These are phyloP conservation scores for Drosophila imparisetae DNA, from an alignment of 2,888 invertebrate species.

Conservation along the genomic window DNA sequence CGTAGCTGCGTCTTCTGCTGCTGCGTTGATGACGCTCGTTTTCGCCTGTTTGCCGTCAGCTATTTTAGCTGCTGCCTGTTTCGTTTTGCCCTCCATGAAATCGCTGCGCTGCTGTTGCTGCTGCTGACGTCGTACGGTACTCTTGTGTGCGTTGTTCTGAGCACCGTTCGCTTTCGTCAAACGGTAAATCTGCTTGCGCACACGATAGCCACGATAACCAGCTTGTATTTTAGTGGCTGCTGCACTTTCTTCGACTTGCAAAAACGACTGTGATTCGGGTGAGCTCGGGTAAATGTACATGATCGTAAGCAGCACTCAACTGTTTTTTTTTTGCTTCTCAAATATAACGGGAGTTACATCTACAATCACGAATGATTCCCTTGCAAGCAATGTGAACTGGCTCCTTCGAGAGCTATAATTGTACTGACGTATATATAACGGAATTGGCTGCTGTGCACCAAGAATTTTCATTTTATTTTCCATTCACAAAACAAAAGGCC, in stretches of 20 bases:
- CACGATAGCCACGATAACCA: constrained; percentile 86
- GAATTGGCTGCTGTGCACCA: constrained; percentile 65
- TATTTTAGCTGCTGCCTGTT: constrained; percentile 3
- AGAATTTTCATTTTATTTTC: constrained; percentile 72
- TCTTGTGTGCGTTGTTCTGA: constrained; percentile 31
- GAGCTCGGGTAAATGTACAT: constrained; percentile 85
- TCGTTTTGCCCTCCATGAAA: constrained; percentile 51
- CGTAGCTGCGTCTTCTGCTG: constrained; percentile 31
- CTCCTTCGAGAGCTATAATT: constrained; percentile 66
- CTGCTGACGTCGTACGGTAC: constrained; percentile 52
- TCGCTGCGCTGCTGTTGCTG: constrained; percentile 23
- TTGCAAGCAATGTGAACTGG: constrained; percentile 45
- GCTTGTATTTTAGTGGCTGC: constrained; percentile 87
- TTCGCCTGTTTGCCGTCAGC: constrained; percentile 25
- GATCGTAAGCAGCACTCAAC: constrained; percentile 50
- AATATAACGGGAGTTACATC: constrained; percentile 29
- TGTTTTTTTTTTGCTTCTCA: constrained; percentile 6
- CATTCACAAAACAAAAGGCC: constrained; percentile 75
- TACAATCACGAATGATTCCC: constrained; percentile 19
- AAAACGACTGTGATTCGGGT: constrained; percentile 80
- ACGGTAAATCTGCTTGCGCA: constrained; percentile 85
- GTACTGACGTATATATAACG: constrained; percentile 65
- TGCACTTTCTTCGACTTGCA: constrained; percentile 84
- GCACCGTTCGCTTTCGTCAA: constrained; percentile 39
- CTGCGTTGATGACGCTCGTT: not conserved